Percentiles rank a stretch among this genome's conserved stretches.
Evolutionary conservation across 2,113 vertebrate genomes (phyloP).

Genomic region (Colistium nudipinnis): DNA sequence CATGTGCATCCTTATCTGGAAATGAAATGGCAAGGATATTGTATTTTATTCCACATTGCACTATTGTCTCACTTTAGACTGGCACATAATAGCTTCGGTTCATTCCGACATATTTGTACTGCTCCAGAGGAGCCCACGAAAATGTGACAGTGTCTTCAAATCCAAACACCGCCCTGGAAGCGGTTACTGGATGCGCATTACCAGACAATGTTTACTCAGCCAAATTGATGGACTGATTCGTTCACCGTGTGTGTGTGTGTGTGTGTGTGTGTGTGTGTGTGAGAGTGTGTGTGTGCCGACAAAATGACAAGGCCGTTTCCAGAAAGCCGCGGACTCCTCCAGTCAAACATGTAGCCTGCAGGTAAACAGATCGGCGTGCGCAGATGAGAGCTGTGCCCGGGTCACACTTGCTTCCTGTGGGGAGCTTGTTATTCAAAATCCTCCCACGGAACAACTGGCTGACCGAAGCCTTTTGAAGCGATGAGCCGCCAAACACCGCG

Average conservation of each 20-base stretch:
- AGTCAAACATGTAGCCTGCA: constrained; percentile 26
- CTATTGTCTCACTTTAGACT: too few relatives aligned
- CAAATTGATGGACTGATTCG: neutral
- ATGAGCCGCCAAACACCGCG: constrained; percentile 42
- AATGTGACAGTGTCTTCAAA: neutral
- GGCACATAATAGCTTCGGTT: too few relatives aligned
- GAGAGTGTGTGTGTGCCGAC: neutral
- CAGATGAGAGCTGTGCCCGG: constrained; percentile 38
- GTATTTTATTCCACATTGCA: neutral
- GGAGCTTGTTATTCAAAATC: constrained; percentile 44
- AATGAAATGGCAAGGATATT: too few relatives aligned
- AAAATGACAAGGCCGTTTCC: constrained; percentile 6
- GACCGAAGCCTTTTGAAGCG: constrained; percentile 55
- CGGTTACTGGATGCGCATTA: neutral
- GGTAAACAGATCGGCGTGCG: constrained; percentile 34
- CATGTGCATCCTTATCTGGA: too few relatives aligned
- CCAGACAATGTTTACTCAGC: neutral
- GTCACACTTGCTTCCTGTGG: constrained; percentile 30
- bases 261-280: too few relatives aligned
- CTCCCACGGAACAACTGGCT: constrained; percentile 36
- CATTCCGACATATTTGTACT: neutral
- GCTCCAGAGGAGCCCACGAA: neutral
- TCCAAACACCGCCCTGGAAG: neutral
- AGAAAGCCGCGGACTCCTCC: neutral
- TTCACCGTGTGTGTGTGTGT: neutral